Percentiles rank a stretch among this genome's conserved stretches.
phyloP scores from a whole-genome alignment of 2,888 invertebrate species.

The Rhyacophila evoluta region DNA sequence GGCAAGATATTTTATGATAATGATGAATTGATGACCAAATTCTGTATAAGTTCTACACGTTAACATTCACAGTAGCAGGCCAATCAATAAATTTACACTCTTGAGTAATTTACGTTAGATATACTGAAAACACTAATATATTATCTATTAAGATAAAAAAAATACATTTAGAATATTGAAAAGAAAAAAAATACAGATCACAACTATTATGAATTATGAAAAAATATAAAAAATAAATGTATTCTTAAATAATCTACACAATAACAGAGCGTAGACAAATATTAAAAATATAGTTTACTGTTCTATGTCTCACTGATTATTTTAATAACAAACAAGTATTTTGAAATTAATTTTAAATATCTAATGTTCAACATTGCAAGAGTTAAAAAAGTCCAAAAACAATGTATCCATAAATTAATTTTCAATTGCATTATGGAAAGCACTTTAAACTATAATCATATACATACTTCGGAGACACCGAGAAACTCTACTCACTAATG shows the following conservation, averaged over 20 bases:
- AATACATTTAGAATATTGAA: slow-evolving; percentile 1
- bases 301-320: no score
- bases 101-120: not conserved
- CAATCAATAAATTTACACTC: slow-evolving; percentile 2
- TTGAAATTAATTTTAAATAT: no score
- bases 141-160: not conserved
- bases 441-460: no score
- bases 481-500: no score
- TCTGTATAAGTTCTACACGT: not conserved
- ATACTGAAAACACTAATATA: not conserved
- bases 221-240: not conserved
- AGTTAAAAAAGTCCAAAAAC: no score
- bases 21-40: not conserved
- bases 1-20: not conserved
- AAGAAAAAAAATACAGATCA: not conserved
- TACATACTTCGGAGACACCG: no score
- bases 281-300: no score
- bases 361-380: no score
- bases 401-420: no score
- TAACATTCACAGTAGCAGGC: slow-evolving; percentile 7
- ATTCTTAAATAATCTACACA: not conserved
- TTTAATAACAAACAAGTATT: no score
- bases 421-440: no score
- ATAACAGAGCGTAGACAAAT: no score
- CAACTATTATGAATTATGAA: not conserved